A percentile compares a stretch with the other conserved stretches of the same genome.
These are phyloP conservation scores for Meloidogyne floridensis DNA, from an alignment of 1,140 invertebrate genomes.

Conservation along the genomic window DNA sequence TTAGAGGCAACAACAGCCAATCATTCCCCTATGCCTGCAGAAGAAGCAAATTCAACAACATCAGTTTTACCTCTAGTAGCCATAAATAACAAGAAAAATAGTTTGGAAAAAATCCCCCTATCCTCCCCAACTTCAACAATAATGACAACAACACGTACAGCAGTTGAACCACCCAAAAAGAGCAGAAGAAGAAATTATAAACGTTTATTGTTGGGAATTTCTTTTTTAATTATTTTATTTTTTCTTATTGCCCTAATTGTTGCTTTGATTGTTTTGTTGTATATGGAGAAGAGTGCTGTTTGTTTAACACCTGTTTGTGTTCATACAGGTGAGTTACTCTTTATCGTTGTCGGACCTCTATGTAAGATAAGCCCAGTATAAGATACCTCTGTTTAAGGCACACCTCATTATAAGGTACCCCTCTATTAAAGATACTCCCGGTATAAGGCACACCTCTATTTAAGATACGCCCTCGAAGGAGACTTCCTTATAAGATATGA, in stretches of 20 bases:
- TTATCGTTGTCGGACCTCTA: too few relatives aligned
- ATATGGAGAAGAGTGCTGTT: slow-evolving; percentile 42
- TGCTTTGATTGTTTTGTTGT: slow-evolving; percentile 37
- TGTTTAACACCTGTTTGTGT: slow-evolving; percentile 60
- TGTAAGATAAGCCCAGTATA: too few relatives aligned
- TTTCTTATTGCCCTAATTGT: slow-evolving; percentile 40
- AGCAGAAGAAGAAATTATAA: not conserved
- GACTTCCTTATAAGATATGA: too few relatives aligned
- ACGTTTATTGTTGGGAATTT: slow-evolving; percentile 12
- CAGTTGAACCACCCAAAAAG: not conserved
- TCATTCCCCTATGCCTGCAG: not conserved
- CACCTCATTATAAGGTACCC: too few relatives aligned
- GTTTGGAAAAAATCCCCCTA: not conserved
- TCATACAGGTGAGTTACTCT: slow-evolving; percentile 45
- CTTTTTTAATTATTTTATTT: slow-evolving; percentile 31
- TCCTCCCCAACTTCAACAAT: not conserved
- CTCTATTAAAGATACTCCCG: too few relatives aligned
- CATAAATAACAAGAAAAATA: slow-evolving; percentile 3
- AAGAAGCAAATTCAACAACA: not conserved
- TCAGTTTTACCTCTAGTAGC: slow-evolving; percentile 4
- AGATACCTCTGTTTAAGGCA: too few relatives aligned
- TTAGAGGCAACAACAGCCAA: not conserved
- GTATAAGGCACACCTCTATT: too few relatives aligned
- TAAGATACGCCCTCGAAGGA: too few relatives aligned
- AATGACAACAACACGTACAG: not conserved